Evolutionary conservation across 2,888 invertebrate species (phyloP).

Genomic region (Branchellion lobata): DNA sequence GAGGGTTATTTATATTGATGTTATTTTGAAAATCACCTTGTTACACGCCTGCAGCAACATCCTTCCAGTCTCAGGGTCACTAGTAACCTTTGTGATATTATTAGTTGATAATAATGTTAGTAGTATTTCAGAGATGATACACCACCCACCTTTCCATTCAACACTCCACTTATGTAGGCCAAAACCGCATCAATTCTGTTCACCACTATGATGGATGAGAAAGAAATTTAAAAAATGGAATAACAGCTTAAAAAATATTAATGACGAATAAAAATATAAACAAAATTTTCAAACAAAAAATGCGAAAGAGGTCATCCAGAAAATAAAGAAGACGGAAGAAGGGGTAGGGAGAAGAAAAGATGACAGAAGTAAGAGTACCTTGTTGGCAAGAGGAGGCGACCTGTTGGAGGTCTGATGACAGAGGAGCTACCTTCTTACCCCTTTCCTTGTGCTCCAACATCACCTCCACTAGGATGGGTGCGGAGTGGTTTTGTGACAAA

Average conservation of each 20-base stretch:
- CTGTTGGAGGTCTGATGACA: slow-evolving; percentile 69
- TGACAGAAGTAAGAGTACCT: not conserved
- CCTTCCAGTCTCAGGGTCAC: slow-evolving; percentile 77
- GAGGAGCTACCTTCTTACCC: slow-evolving; percentile 67
- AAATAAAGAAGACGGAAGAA: no score
- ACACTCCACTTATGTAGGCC: not conserved
- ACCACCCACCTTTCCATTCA: not conserved
- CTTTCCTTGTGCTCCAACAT: slow-evolving; percentile 78
- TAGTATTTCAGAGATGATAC: no score
- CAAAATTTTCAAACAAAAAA: no score
- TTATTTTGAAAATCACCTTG: no score
- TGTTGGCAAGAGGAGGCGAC: slow-evolving; percentile 78
- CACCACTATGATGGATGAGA: not conserved
- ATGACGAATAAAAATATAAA: no score
- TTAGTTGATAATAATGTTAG: slow-evolving; percentile 45
- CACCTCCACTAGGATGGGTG: slow-evolving; percentile 67
- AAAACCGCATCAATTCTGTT: slow-evolving; percentile 1
- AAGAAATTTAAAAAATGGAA: not conserved
- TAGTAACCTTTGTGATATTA: slow-evolving; percentile 70
- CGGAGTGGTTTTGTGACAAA: no score
- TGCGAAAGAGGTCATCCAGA: no score
- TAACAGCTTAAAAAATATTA: slow-evolving; percentile 14
- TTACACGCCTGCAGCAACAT: slow-evolving; percentile 85
- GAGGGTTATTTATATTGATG: no score
- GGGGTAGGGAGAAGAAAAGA: no score